Evolutionary conservation across 2,888 invertebrate genomes (phyloP), one percentile per base, ranked within the genome.

Genomic region (Aricia artaxerxes): DNA sequence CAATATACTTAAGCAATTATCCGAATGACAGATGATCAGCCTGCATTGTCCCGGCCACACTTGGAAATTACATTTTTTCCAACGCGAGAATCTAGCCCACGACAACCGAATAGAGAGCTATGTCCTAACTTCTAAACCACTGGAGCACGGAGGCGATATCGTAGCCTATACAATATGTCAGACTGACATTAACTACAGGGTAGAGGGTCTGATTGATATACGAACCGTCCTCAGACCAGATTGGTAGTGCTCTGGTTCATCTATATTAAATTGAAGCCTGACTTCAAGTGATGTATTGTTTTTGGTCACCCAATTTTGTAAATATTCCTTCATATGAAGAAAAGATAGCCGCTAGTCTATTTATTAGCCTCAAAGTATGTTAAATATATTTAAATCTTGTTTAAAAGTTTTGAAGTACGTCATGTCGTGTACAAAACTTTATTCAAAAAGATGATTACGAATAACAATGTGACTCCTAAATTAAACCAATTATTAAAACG

Each of bases 401-500:
- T 49, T 49, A 49, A 49, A 49, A 49, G 6, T 49, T 6, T 49
- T 49, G 49, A 49, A 49, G 49, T 3, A 11, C 49, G 24, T 24
- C 24, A 49, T 11, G 49, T 49, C 11, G 4, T 49, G 53, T 53
- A 11, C 60, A 24, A 60, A 60, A 16, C n/a, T 16, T 60, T 24
- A n/a, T 60, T 60, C 16, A 60, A n/a, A 60, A 60, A 16, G 60
- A n/a, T 60, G 2, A n/a, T 60, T n/a, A 60, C 6, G n/a, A 60
- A 24, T 60, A 60, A 60, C 60, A 60, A 60, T 60, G 60, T 60
- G n/a, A 60, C n/a, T 60, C 60, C 60, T n/a, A 24, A 61, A 61
- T 24, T 61, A 24, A 61, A 61, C 7, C 6, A 61, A n/a, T 24
- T 24, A 61, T 61, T 24, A 24, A 61, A 61, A 61, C 9, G 24